Conservation (phyloP, 1,140 invertebrate species). For the Plectrocnemia conspersa region DNA sequence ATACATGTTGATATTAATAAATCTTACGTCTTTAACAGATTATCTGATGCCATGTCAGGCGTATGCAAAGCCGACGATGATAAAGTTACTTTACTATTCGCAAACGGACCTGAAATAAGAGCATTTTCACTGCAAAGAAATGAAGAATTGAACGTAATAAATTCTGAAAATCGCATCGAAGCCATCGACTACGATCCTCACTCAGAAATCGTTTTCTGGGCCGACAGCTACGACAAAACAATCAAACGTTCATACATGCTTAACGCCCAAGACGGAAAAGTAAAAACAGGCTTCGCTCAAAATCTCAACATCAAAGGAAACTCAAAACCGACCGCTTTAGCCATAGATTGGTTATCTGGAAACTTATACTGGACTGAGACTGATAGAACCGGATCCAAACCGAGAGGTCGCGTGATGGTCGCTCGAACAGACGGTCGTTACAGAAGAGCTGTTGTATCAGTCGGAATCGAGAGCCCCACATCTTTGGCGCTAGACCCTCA, state of each 20-base stretch:
- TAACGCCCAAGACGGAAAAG: conserved; percentile 67
- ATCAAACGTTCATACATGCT: conserved; percentile 91
- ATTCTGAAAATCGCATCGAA: conserved; percentile 78
- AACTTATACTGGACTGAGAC: conserved; percentile 94
- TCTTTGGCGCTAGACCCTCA: conserved; percentile 85
- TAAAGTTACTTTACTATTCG: conserved; percentile 61
- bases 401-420: conserved; percentile 76
- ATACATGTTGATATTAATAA: conserved; percentile 3
- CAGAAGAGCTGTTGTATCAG: conserved; percentile 66
- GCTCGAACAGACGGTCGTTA: conserved; percentile 87
- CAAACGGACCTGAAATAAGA: conserved; percentile 83
- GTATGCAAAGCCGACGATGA: conserved; percentile 69
- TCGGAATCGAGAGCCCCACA: conserved; percentile 73
- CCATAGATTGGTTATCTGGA: conserved; percentile 87
- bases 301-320: conserved; percentile 79
- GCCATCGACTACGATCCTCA: conserved; percentile 82
- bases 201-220: conserved; percentile 86
- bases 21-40: too few species aligned
- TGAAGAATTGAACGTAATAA: conserved; percentile 70
- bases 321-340: conserved; percentile 75
- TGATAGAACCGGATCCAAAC: conserved; percentile 67
- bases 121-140: conserved; percentile 63
- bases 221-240: conserved; percentile 81
- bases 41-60: conserved; percentile 72
- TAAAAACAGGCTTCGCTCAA: conserved; percentile 80